Base-by-base conservation (phyloP, 1,140 invertebrate genomes). In the Lysiphlebus fabarum region DNA sequence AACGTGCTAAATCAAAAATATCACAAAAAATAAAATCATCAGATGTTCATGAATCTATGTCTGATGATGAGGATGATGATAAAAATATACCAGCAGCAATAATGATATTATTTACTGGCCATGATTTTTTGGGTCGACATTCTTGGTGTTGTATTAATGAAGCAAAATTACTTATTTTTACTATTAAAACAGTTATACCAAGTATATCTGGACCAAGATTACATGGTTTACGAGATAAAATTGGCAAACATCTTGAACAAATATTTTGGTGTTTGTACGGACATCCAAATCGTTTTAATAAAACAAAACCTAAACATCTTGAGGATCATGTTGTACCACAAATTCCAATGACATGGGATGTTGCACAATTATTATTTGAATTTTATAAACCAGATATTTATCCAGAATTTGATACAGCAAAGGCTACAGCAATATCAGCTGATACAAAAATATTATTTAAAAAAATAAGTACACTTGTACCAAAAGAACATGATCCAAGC, bases 251-350 rank as follows among this genome's bases (percentile, higher is more conserved):
- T 56, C 78, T 95, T 58, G 93, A 96, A 67, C 93, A 97, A 74
- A 88, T 90, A 66, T 87, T 95, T 50, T 94, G 86, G 72, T 97
- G 94, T 75, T 77, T 97, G 3, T 96, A 91, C 75, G 87, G 88
- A 17, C 90, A 95, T 80, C 90, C 92, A 1, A 85, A 69, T 54
- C 70, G 49, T 62, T 62, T 62, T 61, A 93, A 88, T 73, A 90
- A 88, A 69, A 86, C 81, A 2, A 89, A 89, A 60, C 77, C 82
- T 2, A 83, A 86, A 57, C 84, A 92, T 76, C 78, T 96, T 5
- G 83, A 86, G 50, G 92, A 95, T 65, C 93, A 96, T 70, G 87
- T 87, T 64, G 86, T 87, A 1, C 81, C 82, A 42, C 82, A 87
- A 42, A 82, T 92, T 48, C 76, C 86, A 7, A 75, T 97, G 40